Evolutionary conservation across 2,113 vertebrate genomes (phyloP), one percentile per base, ranked within the genome.

Genomic region (Mixornis gularis): DNA sequence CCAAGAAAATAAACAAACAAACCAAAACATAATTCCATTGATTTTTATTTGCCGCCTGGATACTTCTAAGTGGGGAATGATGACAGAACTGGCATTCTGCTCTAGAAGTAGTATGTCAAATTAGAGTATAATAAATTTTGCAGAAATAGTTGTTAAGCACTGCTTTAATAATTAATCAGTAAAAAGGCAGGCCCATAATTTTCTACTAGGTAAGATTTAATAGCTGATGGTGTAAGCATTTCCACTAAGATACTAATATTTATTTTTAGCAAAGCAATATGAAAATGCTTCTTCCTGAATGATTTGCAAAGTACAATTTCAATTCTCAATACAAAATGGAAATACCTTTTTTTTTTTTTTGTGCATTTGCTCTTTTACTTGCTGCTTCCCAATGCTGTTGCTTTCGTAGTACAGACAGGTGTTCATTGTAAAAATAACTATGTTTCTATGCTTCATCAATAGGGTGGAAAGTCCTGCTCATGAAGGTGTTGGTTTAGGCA

Each of bases 131-230:
- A 59, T 79, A 77, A 32, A 60, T 58, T 76, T 72, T 65, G 25
- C 70, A 82, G 56, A 85, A 56, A 62, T 8, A 79, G 46, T 56
- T 82, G 27, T 59, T 91, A 95, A 90, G 60, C 29, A 48, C 21
- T 59, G 41, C 53, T 85, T 94, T 68, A 79, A 89, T 92, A 65
- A 87, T 87, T 78, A 87, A 74, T 87, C 60, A 66, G 79, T 68
- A 79, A 40, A 72, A 90, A 92, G n/a, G 27, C 21, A 68, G 17
- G 7, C 49, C 83, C 29, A 34, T 72, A 22, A 69, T 77, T 85
- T 72, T 46, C 78, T 55, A 10, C 56, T 53, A 43, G 34, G 29
- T 43, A 74, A 76, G 51, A 95, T 73, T 88, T 92, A 88, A 34
- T 53, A 85, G 63, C 43, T 46, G 36, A 78, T 62, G 6, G 43